A percentile compares a stretch with the other conserved stretches of the same genome.
These are phyloP conservation scores for Hipparchia semele DNA, from an alignment of 2,888 invertebrate genomes.

Conservation along the genomic window DNA sequence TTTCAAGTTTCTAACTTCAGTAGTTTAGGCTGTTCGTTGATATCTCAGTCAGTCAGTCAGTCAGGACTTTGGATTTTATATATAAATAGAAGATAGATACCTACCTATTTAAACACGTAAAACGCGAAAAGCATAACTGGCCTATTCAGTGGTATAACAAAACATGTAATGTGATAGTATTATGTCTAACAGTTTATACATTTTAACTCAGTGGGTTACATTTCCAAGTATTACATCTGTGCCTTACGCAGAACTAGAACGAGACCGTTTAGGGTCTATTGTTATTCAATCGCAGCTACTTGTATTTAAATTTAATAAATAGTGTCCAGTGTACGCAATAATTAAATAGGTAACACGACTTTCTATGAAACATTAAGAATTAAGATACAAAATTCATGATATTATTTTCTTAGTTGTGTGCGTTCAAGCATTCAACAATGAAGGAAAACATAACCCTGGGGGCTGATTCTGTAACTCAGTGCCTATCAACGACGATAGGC, in stretches of 20 bases:
- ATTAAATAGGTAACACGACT: constrained; percentile 6
- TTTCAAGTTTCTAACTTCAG: no score
- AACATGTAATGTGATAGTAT: constrained; percentile 18
- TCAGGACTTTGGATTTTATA: no score
- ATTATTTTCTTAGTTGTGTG: no score
- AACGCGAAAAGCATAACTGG: neutral
- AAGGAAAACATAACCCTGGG: no score
- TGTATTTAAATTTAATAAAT: constrained; percentile 12
- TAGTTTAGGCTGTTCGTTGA: no score
- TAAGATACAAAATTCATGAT: neutral
- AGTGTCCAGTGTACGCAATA: neutral
- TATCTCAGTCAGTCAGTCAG: no score
- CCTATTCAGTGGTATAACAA: constrained; percentile 2
- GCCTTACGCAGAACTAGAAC: constrained; percentile 33
- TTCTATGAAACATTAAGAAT: neutral
- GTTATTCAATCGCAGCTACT: constrained; percentile 30
- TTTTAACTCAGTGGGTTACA: constrained; percentile 28
- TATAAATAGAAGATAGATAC: no score
- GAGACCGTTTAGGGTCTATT: constrained; percentile 28
- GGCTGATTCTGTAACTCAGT: no score
- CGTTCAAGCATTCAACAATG: no score
- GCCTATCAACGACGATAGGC: no score
- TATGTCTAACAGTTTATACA: constrained; percentile 23
- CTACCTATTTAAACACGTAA: neutral
- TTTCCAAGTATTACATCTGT: constrained; percentile 32